phyloP scores from a whole-genome alignment of 2,113 vertebrate species.

The Dolichallabes microphthalmus region DNA sequence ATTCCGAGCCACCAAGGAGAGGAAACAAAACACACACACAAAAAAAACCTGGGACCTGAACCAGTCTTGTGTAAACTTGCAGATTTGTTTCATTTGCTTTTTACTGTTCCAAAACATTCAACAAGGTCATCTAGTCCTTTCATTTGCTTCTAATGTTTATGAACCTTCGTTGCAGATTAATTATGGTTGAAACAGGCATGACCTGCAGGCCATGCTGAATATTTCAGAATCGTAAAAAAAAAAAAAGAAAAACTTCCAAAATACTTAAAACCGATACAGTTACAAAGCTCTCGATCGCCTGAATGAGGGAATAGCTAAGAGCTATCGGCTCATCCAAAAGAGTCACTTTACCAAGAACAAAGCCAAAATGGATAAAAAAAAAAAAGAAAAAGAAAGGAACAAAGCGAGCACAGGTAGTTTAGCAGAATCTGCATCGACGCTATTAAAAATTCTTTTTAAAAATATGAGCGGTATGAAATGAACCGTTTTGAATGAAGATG shows the following conservation, averaged over 20 bases:
- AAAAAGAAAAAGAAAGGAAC: not conserved
- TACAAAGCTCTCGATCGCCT: too few species aligned
- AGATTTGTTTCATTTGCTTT: not conserved
- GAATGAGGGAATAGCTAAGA: not conserved
- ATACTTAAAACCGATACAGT: not conserved
- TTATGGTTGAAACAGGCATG: not conserved
- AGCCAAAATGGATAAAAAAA: not conserved
- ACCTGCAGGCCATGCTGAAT: not conserved
- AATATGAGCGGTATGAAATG: not conserved
- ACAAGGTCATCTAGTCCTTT: not conserved
- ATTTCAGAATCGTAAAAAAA: not conserved
- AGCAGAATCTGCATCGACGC: not conserved
- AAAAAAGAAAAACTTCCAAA: too few species aligned
- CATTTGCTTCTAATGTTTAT: not conserved
- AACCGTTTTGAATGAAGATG: not conserved
- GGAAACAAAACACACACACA: not conserved
- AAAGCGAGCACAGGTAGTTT: not conserved
- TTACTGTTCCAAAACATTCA: not conserved
- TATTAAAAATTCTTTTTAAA: not conserved
- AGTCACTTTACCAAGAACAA: not conserved
- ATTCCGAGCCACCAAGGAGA: conserved; percentile 24
- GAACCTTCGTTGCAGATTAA: not conserved
- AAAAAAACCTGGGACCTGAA: not conserved
- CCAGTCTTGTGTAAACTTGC: conserved; percentile 1
- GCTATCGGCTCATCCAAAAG: too few species aligned